Conservation (phyloP, 92 coral and sea anemone genomes). For the Anthopleura xanthogrammica region DNA sequence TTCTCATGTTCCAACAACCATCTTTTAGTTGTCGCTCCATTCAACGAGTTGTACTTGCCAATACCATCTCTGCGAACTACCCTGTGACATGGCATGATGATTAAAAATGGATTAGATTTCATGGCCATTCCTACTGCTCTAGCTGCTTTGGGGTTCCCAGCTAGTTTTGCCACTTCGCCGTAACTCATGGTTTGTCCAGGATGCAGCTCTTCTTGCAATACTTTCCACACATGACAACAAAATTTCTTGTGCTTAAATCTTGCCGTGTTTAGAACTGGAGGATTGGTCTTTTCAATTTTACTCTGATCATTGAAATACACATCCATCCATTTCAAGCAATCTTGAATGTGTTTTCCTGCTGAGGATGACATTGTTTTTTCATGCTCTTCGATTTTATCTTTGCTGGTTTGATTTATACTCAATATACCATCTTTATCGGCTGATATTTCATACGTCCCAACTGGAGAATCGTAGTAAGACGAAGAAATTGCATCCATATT, state of each 20-base stretch:
- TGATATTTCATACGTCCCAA: slow-evolving; percentile 60
- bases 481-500: background rate
- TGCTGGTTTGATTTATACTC: slow-evolving; percentile 36
- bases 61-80: slow-evolving; percentile 75
- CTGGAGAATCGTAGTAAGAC: slow-evolving; percentile 55
- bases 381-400: slow-evolving; percentile 18
- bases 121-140: slow-evolving; percentile 98
- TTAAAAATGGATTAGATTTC: slow-evolving; percentile 90
- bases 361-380: background rate
- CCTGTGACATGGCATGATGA: slow-evolving; percentile 96
- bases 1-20: slow-evolving; percentile 90
- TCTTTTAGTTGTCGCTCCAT: slow-evolving; percentile 81
- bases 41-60: slow-evolving; percentile 80
- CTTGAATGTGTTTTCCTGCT: slow-evolving; percentile 51
- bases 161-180: slow-evolving; percentile 90
- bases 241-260: slow-evolving; percentile 62
- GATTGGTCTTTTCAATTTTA: slow-evolving; percentile 40
- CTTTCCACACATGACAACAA: slow-evolving; percentile 83
- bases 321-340: slow-evolving; percentile 69
- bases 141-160: slow-evolving; percentile 83
- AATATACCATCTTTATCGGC: slow-evolving; percentile 73
- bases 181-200: slow-evolving; percentile 83
- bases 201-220: slow-evolving; percentile 59
- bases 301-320: slow-evolving; percentile 65
- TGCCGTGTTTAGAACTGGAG: slow-evolving; percentile 66